Percentiles rank a stretch among this genome's conserved stretches.
These are phyloP conservation scores for Gastrophryne carolinensis DNA, from an alignment of 2,797 vertebrate genomes.

Conservation along the genomic window DNA sequence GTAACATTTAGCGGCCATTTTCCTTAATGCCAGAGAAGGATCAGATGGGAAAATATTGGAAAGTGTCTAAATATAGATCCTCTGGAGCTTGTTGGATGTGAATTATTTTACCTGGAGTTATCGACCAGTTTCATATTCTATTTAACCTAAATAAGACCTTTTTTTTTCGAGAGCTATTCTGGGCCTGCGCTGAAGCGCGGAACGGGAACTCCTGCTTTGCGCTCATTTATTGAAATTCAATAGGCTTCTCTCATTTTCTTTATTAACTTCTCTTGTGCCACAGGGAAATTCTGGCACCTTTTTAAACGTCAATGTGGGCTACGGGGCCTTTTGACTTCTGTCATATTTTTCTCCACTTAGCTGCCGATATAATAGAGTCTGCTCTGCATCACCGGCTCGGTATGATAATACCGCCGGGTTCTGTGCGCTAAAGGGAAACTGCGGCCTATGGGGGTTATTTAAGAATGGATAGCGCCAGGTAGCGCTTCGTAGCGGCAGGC, in stretches of 20 bases:
- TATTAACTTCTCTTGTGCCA: conserved; percentile 19
- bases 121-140: conserved; percentile 47
- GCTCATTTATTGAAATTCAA: conserved; percentile 32
- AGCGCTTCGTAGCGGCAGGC: too few relatives aligned
- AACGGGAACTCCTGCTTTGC: background rate
- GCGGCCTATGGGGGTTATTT: too few relatives aligned
- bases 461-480: too few relatives aligned
- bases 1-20: background rate
- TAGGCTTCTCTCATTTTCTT: conserved; percentile 21
- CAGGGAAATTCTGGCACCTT: background rate
- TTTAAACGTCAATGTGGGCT: background rate
- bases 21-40: background rate
- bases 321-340: background rate
- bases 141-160: conserved; percentile 55
- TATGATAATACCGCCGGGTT: background rate
- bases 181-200: background rate
- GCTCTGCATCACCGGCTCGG: background rate
- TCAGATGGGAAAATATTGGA: background rate
- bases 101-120: conserved; percentile 55
- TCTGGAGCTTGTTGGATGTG: background rate
- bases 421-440: background rate
- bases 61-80: background rate
- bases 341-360: background rate
- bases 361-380: background rate
- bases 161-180: conserved; percentile 11